Evolutionary conservation across 2,797 vertebrate species (phyloP).

Genomic region (Hydrolagus colliei): DNA sequence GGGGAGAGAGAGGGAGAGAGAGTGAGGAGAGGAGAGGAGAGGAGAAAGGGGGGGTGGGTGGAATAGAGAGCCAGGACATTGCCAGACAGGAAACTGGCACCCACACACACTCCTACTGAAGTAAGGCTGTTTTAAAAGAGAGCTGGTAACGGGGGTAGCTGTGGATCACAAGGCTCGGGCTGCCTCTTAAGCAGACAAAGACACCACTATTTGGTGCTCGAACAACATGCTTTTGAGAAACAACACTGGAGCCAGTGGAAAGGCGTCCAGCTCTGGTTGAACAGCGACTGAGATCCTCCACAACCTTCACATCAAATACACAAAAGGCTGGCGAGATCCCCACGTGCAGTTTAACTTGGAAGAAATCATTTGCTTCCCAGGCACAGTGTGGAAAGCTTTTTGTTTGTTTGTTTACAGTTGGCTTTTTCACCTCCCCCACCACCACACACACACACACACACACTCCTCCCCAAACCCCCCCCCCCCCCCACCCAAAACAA

Average conservation of each 20-base stretch:
- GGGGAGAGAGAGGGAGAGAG: too few relatives aligned
- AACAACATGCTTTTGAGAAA: conserved; percentile 24
- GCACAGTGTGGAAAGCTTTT: background rate
- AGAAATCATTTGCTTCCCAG: background rate
- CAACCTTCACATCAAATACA: background rate
- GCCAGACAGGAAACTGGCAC: conserved; percentile 29
- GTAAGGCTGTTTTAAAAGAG: conserved; percentile 25
- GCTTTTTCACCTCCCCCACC: too few relatives aligned
- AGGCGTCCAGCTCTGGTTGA: background rate
- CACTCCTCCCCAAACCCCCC: too few relatives aligned
- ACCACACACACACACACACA: too few relatives aligned
- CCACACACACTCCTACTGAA: conserved; percentile 14
- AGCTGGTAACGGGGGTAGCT: conserved; percentile 4
- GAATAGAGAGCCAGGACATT: background rate
- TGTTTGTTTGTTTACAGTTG: background rate
- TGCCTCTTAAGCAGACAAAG: conserved; percentile 18
- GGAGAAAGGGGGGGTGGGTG: background rate
- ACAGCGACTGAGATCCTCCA: background rate
- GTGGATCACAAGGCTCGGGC: background rate
- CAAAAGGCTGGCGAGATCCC: conserved; percentile 3
- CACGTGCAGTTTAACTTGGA: background rate
- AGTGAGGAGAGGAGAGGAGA: too few relatives aligned
- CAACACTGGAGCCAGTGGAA: background rate
- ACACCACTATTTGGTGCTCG: background rate
- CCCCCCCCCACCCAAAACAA: background rate